These are phyloP conservation scores for Hipparchia semele DNA, from an alignment of 2,888 invertebrate genomes.

Conservation along the genomic window DNA sequence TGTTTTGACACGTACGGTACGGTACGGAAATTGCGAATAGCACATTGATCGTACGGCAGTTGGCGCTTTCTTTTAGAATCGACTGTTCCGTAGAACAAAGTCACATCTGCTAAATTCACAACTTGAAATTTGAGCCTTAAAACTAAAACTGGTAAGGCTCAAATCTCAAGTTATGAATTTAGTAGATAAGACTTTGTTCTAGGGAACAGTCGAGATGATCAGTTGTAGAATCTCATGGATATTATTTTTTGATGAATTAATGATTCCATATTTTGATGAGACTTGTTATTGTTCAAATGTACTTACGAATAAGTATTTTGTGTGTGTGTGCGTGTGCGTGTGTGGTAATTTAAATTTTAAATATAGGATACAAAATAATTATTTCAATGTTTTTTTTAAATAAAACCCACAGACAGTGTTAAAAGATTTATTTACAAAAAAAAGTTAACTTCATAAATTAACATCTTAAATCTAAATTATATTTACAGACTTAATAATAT, in stretches of 20 bases:
- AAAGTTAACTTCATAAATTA: slow-evolving; percentile 73
- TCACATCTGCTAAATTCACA: no score
- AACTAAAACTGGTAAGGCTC: no score
- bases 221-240: background rate
- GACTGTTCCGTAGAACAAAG: no score
- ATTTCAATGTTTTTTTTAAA: slow-evolving; percentile 29
- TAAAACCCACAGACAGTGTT: slow-evolving; percentile 36
- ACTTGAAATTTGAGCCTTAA: no score
- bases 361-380: slow-evolving; percentile 17
- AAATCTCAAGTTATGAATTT: no score
- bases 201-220: no score
- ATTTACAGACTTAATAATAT: slow-evolving; percentile 77
- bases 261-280: background rate
- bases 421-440: slow-evolving; percentile 75
- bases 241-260: background rate
- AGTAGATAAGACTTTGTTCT: no score
- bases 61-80: background rate
- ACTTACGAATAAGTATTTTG: slow-evolving; percentile 28
- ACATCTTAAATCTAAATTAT: slow-evolving; percentile 66
- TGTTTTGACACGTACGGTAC: background rate
- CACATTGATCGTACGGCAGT: background rate
- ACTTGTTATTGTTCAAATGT: background rate
- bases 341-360: slow-evolving; percentile 30
- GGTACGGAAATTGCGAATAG: background rate
- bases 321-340: slow-evolving; percentile 51